phyloP scores from a whole-genome alignment of 2,113 vertebrate species.

The Mirounga angustirostris region DNA sequence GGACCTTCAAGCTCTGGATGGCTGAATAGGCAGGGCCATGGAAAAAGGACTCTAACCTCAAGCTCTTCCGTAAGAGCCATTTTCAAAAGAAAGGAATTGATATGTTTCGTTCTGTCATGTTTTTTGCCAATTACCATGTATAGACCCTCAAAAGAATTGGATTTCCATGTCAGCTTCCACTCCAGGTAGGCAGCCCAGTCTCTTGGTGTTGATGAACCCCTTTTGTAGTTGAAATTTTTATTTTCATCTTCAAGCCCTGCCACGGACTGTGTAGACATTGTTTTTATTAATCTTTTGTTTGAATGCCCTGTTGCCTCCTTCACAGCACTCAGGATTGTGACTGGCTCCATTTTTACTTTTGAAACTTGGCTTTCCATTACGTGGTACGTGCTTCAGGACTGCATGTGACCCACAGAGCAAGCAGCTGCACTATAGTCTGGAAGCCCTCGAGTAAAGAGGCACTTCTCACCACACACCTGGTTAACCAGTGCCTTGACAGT shows the following conservation, averaged over 20 bases:
- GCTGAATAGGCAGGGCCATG: slow-evolving; percentile 88
- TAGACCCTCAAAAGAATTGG: slow-evolving; percentile 35
- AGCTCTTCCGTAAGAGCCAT: slow-evolving; percentile 2
- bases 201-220: neutral
- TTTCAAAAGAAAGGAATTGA: slow-evolving; percentile 60
- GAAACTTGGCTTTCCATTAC: neutral
- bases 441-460: neutral
- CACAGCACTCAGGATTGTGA: slow-evolving; percentile 25
- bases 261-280: slow-evolving; percentile 39
- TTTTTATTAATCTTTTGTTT: slow-evolving; percentile 57
- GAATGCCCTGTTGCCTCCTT: neutral
- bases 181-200: neutral
- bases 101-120: slow-evolving; percentile 68
- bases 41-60: neutral
- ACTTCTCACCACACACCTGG: rapidly evolving
- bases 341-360: slow-evolving; percentile 35
- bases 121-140: slow-evolving; percentile 32
- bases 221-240: slow-evolving; percentile 53
- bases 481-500: neutral
- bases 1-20: slow-evolving; percentile 99
- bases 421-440: neutral
- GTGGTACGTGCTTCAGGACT: neutral
- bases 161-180: slow-evolving; percentile 19
- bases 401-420: neutral
- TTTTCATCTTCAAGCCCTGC: slow-evolving; percentile 32